Evolutionary conservation across 2,888 invertebrate species (phyloP).

Genomic region (Drosophila borborema): DNA sequence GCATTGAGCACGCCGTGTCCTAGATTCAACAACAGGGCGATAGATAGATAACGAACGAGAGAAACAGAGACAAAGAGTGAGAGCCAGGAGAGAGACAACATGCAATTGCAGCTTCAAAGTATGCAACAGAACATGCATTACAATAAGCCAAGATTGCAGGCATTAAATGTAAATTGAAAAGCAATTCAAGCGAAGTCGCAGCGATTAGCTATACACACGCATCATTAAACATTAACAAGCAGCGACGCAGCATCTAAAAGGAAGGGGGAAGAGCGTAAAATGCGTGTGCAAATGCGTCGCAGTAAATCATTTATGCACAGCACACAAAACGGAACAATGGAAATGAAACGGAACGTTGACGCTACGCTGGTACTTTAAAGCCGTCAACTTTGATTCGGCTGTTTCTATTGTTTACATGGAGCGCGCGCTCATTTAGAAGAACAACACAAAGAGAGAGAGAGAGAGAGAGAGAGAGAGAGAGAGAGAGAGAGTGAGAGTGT

Average conservation of each 20-base stretch:
- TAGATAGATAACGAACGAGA: background rate
- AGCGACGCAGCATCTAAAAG: background rate
- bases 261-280: background rate
- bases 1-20: constrained; percentile 53
- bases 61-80: background rate
- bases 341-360: constrained; percentile 41
- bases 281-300: constrained; percentile 66
- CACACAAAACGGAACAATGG: constrained; percentile 30
- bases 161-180: constrained; percentile 13
- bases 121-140: constrained; percentile 60
- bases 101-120: constrained; percentile 58
- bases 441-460: constrained; percentile 1
- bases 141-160: constrained; percentile 43
- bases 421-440: constrained; percentile 17
- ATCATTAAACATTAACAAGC: constrained; percentile 26
- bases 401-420: constrained; percentile 55
- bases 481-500: constrained; percentile 4
- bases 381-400: constrained; percentile 40
- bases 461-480: constrained; percentile 7
- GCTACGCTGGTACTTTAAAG: constrained; percentile 49
- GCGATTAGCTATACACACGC: constrained; percentile 38
- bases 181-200: constrained; percentile 15
- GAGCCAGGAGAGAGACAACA: background rate
- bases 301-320: constrained; percentile 67
- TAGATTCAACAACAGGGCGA: constrained; percentile 42